Percentiles rank a stretch among this genome's conserved stretches.
Conservation (phyloP, 2,113 vertebrate species). For the Ornithorhynchus anatinus region DNA sequence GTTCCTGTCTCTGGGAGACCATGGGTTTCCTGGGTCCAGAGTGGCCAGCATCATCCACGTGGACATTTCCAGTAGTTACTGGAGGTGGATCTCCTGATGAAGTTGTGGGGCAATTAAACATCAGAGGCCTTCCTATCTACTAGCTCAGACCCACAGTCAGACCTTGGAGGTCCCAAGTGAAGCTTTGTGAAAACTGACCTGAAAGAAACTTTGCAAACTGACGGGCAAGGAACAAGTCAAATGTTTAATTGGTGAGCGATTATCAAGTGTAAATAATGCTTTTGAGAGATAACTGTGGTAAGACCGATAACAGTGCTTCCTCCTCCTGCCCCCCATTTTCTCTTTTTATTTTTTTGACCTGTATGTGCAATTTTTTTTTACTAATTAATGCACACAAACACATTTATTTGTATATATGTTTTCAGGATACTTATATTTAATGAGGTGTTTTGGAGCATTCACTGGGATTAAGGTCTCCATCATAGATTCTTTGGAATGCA, state of each 20-base stretch:
- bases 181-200: not conserved
- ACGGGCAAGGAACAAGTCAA: constrained; percentile 34
- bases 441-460: not conserved
- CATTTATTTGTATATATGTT: not conserved
- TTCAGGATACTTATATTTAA: not conserved
- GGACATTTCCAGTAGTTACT: no score
- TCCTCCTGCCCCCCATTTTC: constrained; percentile 14
- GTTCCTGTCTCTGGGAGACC: no score
- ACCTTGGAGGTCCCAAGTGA: constrained; percentile 41
- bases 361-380: constrained; percentile 12
- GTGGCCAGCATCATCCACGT: no score
- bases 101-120: not conserved
- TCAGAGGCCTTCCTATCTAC: not conserved
- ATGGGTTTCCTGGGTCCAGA: no score
- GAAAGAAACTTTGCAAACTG: constrained; percentile 3
- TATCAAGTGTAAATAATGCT: constrained; percentile 18
- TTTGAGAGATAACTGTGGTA: not conserved
- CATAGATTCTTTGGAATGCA: not conserved
- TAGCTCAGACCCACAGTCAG: constrained; percentile 12
- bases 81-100: not conserved
- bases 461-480: not conserved
- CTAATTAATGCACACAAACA: not conserved
- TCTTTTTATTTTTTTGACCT: constrained; percentile 11
- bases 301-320: constrained; percentile 37
- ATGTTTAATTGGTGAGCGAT: not conserved